Percentiles rank a stretch among this genome's conserved stretches.
Conservation (phyloP, 2,888 invertebrate genomes). For the Lepas anatifera region DNA sequence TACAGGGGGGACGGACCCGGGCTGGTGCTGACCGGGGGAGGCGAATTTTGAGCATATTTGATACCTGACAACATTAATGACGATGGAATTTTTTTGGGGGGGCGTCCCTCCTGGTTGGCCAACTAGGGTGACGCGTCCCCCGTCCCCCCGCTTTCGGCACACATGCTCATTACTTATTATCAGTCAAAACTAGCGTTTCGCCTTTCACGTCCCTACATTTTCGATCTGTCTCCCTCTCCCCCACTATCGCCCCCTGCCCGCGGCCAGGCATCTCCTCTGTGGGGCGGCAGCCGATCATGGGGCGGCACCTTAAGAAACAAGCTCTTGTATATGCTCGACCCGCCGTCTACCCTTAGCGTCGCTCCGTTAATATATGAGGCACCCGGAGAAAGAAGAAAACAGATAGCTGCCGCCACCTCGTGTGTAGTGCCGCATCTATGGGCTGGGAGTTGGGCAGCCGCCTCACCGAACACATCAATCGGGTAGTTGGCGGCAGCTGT, state of each 20-base stretch:
- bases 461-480: slow-evolving; percentile 31
- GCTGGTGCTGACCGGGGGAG: too few species aligned
- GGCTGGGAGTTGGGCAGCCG: slow-evolving; percentile 33
- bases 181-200: too few species aligned
- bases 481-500: slow-evolving; percentile 40
- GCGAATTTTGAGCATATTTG: too few species aligned
- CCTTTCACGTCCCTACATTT: too few species aligned
- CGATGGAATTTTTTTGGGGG: too few species aligned
- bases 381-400: slow-evolving; percentile 39
- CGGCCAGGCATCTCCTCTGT: background rate
- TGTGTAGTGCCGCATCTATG: slow-evolving; percentile 36
- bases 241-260: background rate
- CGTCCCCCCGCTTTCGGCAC: too few species aligned
- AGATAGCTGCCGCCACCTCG: slow-evolving; percentile 39
- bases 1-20: too few species aligned
- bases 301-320: slow-evolving; percentile 20
- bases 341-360: slow-evolving; percentile 38
- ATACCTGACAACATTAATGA: too few species aligned
- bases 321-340: slow-evolving; percentile 32
- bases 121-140: too few species aligned
- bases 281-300: background rate
- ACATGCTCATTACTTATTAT: too few species aligned
- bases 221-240: too few species aligned
- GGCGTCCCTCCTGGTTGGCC: too few species aligned
- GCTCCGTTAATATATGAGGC: slow-evolving; percentile 38